A percentile compares a stretch with the other conserved stretches of the same genome.
Conservation (phyloP, 2,888 invertebrate genomes). For the Phortica okadai region DNA sequence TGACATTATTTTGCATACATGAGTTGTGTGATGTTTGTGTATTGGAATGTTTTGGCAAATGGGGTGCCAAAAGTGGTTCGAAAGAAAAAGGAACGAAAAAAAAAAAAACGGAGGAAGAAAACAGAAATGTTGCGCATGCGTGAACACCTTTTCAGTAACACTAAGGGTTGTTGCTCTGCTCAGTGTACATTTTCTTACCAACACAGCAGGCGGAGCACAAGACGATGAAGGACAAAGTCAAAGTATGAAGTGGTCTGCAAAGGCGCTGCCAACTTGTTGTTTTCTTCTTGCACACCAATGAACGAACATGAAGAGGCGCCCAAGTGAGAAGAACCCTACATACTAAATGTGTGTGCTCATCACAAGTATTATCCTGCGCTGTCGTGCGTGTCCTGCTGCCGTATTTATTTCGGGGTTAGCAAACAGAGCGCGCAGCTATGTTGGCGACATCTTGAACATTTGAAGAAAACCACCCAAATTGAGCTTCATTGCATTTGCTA, state of each 20-base stretch:
- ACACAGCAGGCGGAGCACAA: not conserved
- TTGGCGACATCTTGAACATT: too few species aligned
- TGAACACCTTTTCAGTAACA: conserved; percentile 58
- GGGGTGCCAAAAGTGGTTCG: conserved; percentile 21
- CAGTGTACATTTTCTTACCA: not conserved
- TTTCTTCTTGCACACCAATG: too few species aligned
- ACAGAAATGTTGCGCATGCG: conserved; percentile 58
- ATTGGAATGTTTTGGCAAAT: not conserved
- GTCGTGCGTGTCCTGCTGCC: conserved; percentile 16
- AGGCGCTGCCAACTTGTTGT: not conserved
- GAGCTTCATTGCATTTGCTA: too few species aligned
- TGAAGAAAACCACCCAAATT: too few species aligned
- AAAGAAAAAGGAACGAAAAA: not conserved
- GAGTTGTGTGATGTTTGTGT: not conserved
- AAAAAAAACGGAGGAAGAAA: not conserved
- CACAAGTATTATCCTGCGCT: conserved; percentile 13
- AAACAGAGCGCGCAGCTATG: conserved; percentile 11
- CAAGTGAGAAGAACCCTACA: too few species aligned
- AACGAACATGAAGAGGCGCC: too few species aligned
- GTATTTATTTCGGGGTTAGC: conserved; percentile 11
- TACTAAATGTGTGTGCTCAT: too few species aligned
- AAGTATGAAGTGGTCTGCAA: not conserved
- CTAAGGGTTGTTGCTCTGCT: conserved; percentile 8
- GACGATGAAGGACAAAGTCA: not conserved
- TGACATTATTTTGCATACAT: not conserved